Evolutionary conservation across 2,888 invertebrate genomes (phyloP).

Genomic region (Eugnorisma glareosa): DNA sequence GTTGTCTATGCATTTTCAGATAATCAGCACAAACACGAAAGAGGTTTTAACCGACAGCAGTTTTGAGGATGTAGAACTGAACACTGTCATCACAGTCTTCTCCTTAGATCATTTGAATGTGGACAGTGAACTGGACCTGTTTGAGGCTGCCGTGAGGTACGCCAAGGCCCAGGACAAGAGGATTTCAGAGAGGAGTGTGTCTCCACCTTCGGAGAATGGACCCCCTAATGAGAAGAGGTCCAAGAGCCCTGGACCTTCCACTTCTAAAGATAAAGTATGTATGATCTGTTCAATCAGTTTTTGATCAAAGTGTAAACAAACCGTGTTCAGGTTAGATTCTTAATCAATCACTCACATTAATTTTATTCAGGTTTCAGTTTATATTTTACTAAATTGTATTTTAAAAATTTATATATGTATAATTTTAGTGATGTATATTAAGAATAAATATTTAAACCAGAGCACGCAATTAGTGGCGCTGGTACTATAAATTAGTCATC

Average conservation of each 20-base stretch:
- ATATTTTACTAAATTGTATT: neutral
- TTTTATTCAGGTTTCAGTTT: neutral
- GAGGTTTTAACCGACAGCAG: conserved; percentile 94
- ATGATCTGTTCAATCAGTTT: neutral
- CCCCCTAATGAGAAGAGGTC: conserved; percentile 75
- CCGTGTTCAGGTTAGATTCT: neutral
- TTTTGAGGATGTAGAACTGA: conserved; percentile 94
- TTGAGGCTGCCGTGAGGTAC: conserved; percentile 93
- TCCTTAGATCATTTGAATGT: conserved; percentile 94
- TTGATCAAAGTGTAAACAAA: neutral
- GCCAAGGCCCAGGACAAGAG: conserved; percentile 84
- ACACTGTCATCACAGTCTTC: conserved; percentile 94
- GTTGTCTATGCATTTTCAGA: conserved; percentile 80
- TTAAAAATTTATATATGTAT: neutral
- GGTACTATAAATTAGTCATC: neutral
- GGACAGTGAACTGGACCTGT: conserved; percentile 94
- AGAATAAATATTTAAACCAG: neutral
- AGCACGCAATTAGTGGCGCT: neutral
- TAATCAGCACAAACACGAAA: conserved; percentile 94
- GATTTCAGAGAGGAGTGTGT: conserved; percentile 75
- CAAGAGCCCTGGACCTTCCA: conserved; percentile 84
- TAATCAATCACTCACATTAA: neutral
- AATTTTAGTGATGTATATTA: no score
- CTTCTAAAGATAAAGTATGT: conserved; percentile 78
- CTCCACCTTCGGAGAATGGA: conserved; percentile 76